These are phyloP conservation scores for Tenthredo scrophulariae DNA, from an alignment of 2,888 invertebrate genomes.

Conservation along the genomic window DNA sequence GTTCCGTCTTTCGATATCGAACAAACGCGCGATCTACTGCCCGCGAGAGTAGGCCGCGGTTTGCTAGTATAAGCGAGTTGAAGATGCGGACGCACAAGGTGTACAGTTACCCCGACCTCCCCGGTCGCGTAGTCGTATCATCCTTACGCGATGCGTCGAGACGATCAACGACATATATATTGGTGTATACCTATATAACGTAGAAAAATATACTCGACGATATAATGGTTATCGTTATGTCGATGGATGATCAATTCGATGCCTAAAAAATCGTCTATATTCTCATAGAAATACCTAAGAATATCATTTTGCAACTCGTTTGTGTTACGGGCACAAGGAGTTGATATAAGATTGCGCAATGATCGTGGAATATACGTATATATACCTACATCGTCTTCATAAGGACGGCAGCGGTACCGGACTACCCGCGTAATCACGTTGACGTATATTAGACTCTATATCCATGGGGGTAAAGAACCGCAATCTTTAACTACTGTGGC, in stretches of 20 bases:
- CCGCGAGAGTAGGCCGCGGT: slow-evolving; percentile 43
- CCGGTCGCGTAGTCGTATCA: background rate
- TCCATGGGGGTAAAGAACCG: background rate
- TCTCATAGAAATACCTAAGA: background rate
- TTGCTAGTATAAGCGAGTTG: background rate
- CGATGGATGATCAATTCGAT: background rate
- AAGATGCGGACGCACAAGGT: slow-evolving; percentile 30
- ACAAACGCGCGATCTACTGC: background rate
- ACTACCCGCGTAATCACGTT: background rate
- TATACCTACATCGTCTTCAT: background rate
- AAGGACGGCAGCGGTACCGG: slow-evolving; percentile 11
- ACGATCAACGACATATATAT: background rate
- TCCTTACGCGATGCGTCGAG: background rate
- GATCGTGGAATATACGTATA: background rate
- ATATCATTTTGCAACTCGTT: background rate
- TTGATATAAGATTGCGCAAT: background rate
- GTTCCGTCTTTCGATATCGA: slow-evolving; percentile 39
- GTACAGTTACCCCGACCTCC: slow-evolving; percentile 47
- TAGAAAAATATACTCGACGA: background rate
- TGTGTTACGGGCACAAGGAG: background rate
- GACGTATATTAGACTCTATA: background rate
- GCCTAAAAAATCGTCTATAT: no score
- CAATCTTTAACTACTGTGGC: background rate
- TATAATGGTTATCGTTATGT: no score
- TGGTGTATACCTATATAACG: background rate